Base-by-base conservation (phyloP, 1,140 invertebrate genomes). In the Conopomorpha cramerella region DNA sequence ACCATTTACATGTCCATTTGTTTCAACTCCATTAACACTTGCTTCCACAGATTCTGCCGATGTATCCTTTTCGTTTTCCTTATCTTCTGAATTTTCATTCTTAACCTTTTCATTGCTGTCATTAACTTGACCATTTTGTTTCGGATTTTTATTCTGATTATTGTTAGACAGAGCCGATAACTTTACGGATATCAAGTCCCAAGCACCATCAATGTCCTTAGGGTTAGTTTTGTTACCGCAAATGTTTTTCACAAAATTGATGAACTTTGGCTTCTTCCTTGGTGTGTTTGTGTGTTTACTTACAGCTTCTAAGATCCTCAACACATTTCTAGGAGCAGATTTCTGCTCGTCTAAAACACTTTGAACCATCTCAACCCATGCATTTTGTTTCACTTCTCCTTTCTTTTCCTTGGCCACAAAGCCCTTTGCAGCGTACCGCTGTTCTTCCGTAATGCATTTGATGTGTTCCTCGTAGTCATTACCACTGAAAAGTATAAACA, bases 381-480 rank as follows among this genome's bases (percentile, higher is more conserved):
- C 81, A 57, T 89, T 84, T 72, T 98, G 95, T 61, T 96, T 97
- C 23, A 83, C 83, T 63, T 94, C 92, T 15, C 92, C 93, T 77
- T 96, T 95, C 57, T 94, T 92, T 27, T 83, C 78, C 77, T 92
- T 92, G 14, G 85, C 77, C 38, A 86, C 82, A 67, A 86, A 95
- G 43, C 89, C 86, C 73, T 91, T 89, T 8, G 86, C 93, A 17
- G 91, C 88, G 60, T 97, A 98, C 49, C 93, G 87, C 71, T 97
- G 85, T 27, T 90, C 86, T 80, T 98, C 95, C 2, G 87, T 89
- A 26, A 97, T 84, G 74, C 95, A 98, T 78, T 94, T 93, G n/a
- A 79, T 92, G 62, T 98, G 95, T 2, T 67, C 70, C 14, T 84
- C 81, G 73, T 93, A 96, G 23, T 90, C 88, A 43, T 94, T 81